Evolutionary conservation across 1,140 invertebrate genomes (phyloP), one percentile per base, ranked within the genome.

Genomic region (Propsilocerus akamusi): DNA sequence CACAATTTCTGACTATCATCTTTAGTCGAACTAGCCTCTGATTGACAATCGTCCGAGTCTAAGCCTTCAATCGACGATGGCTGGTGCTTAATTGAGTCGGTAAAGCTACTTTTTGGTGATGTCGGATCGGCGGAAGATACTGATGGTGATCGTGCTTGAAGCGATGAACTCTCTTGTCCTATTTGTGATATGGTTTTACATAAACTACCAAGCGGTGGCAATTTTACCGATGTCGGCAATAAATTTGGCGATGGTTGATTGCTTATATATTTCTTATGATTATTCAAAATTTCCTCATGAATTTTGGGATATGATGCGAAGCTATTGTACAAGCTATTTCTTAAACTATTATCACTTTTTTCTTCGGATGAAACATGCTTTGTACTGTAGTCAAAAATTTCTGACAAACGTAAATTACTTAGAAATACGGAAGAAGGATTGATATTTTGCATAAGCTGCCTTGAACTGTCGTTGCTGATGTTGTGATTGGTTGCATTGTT

Each of bases 141-240:
- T 10, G 59, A 57, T 24, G 49, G 11, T 1, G 49, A 25, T 5
- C 0, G 54, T 52, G 5, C 49, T 47, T 5, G 22, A 20, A 22
- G 53, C 1, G 52, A 52, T 47, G 52, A 49, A 51, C 4, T 48
- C 22, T 1, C 25, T 54, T 72, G 74, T 0, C 75, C 76, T 49
- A 77, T 77, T 53, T 75, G 74, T 0, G 75, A 77, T 11, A 78
- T 73, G 0, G 76, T 69, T 54, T 77, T 74, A 53, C 74, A 69
- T 22, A 77, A 57, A 3, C 73, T 73, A 0, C 75, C 76, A 49
- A 78, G 54, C 2, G 74, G 69, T 41, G 34, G 34, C n/a, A 68
- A 49, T 5, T 59, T 52, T 1, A 34, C 3, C 5, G 41, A 20
- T 23, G 37, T 4, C 41, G 24, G 25, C 34, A 20, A 22, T 53